Base-by-base conservation (phyloP, 2,888 invertebrate genomes). In the Synanthedon tipuliformis region DNA sequence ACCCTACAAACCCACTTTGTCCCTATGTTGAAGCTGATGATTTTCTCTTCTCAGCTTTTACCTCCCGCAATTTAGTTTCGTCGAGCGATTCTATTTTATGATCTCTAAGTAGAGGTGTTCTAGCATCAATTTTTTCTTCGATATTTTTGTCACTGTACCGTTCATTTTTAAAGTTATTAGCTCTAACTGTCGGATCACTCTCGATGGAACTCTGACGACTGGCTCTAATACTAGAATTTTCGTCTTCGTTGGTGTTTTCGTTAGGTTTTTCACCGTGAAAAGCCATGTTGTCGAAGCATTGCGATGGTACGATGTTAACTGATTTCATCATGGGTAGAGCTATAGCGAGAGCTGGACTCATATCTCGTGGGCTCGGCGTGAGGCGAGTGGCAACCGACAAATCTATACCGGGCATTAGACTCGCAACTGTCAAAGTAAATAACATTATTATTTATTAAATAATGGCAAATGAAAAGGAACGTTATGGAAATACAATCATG, bases 281-380 rank as follows among this genome's bases (percentile, higher is more conserved):
- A 7, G 82, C 88, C 78, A 87, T 83, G 59, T 88, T 88, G 61
- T 88, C 88, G 54, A 88, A 88, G 62, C 88, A 88, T 59, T 88
- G 88, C 11, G 78, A 71, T 50, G 88, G 87, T 50, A 85, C 80
- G 50, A 87, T 71, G 65, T 88, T 88, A 45, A 88, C 85, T 10
- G 88, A 88, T 57, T 90, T 90, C 83, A 90, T 88, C 84, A 90
- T 90, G 54, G 90, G 89, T 57, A 90, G 71, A 54, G 91, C 90
- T 68, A 90, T 90, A 51, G 90, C 89, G 52, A 90, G 75, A 48
- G 91, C 90, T 54, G 91, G 90, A 68, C 90, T 91, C 75, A 90
- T 87, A 63, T 91, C 91, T 57, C 91, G 85, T 55, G 92, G 92
- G 74, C 91, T 92, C 54, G 92, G 91, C 60, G 91, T 89, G 57